These are phyloP conservation scores for Porites australiensis DNA, from an alignment of 64 coral and sea anemone genomes.

Conservation along the genomic window DNA sequence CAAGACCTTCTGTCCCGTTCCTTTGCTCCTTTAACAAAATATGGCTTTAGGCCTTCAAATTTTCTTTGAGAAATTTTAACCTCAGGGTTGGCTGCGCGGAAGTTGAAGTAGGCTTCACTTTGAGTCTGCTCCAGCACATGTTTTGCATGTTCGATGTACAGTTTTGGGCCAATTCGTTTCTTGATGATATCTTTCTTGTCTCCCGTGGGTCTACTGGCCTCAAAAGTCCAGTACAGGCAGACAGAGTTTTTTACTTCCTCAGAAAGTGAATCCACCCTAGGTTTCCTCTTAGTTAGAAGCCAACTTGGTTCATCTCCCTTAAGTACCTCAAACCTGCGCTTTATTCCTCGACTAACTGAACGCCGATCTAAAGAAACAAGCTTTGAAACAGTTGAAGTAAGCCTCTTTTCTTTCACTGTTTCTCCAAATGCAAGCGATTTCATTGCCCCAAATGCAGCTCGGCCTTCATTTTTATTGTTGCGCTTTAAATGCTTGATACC, in stretches of 20 bases:
- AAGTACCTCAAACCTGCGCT: not conserved
- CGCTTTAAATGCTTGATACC: slow-evolving; percentile 10
- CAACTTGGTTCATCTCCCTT: slow-evolving; percentile 22
- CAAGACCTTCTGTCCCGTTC: slow-evolving; percentile 33
- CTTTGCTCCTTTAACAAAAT: not conserved
- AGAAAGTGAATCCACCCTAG: not conserved
- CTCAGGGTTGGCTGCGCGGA: not conserved
- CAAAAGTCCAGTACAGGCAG: slow-evolving; percentile 2
- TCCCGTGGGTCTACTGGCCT: slow-evolving; percentile 27
- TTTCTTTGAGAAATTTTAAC: slow-evolving; percentile 2
- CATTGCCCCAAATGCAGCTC: slow-evolving; percentile 2
- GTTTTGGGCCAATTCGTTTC: slow-evolving; percentile 12
- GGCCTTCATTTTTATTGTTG: not conserved
- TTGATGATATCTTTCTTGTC: slow-evolving; percentile 15
- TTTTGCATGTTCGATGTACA: slow-evolving; percentile 20
- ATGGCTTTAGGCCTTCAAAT: slow-evolving; percentile 32
- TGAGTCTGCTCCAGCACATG: slow-evolving; percentile 30
- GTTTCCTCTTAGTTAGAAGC: slow-evolving; percentile 19
- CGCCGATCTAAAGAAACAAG: slow-evolving; percentile 1
- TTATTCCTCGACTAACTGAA: not conserved
- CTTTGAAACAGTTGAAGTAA: slow-evolving; percentile 1
- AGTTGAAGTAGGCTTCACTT: slow-evolving; percentile 29
- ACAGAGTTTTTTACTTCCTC: slow-evolving; percentile 3
- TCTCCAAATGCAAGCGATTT: slow-evolving; percentile 43
- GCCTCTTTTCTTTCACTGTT: not conserved